Base-by-base conservation (phyloP, 2,888 invertebrate genomes). In the Drosophila trichaetosa region DNA sequence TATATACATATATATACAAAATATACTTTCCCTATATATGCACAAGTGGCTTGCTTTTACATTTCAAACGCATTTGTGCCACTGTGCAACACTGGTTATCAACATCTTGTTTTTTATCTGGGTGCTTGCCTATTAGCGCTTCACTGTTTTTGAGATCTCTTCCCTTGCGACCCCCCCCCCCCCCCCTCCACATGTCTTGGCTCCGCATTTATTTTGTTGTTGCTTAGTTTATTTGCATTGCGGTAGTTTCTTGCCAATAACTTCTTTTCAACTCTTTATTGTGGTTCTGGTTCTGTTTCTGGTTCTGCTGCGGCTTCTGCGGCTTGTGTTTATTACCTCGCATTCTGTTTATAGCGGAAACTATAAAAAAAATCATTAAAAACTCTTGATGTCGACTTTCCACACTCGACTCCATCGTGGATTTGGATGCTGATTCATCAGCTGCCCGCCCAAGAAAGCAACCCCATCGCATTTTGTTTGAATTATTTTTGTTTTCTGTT, bases 51-150 rank as follows among this genome's bases (percentile, higher is more conserved):
- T 52, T 57, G 48, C 2, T 38, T 42, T 6, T n/a, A 11, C 1
- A 10, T 65, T 51, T 24, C 8, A 21, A 53, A 38, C 21, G 29
- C 21, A 36, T 34, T 67, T 8, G 67, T 13, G 7, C 11, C 85
- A 87, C 68, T 72, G 86, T 83, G 73, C 69, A 31, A 33, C 49
- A 10, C 40, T 53, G 36, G n/a, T 31, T 69, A 42, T 62, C 13
- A 34, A 38, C 56, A 49, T 63, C 65, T 60, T 67, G 29, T 42
- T 21, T 42, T 61, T 38, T 52, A 56, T 69, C 67, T 82, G 68
- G 67, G 60, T 63, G 75, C 73, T 69, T 63, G 61, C 53, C 72
- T 62, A 77, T 83, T 80, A 75, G 48, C 76, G 67, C 75, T 46
- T 82, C 61, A 58, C 69, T 72, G 36, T 48, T 40, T 61, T 36